Conservation (phyloP, 2,888 invertebrate species). For the Altica lythri region DNA sequence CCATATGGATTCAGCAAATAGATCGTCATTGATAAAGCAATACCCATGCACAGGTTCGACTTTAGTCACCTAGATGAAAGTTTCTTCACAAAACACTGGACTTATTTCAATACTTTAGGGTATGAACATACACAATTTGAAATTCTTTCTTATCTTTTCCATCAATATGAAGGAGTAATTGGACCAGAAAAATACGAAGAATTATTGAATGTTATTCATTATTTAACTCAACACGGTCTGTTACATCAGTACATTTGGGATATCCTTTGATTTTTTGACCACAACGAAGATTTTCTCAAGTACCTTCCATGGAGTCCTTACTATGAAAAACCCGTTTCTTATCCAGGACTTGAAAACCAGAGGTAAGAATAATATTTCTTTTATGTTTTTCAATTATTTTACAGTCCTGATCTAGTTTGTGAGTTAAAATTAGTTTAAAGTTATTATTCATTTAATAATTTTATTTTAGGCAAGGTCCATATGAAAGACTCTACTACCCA, state of each 20-base stretch:
- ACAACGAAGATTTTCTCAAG: neutral
- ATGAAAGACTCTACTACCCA: no score
- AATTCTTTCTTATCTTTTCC: conserved; percentile 30
- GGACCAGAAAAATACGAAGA: conserved; percentile 27
- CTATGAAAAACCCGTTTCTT: neutral
- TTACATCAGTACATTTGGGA: conserved; percentile 9
- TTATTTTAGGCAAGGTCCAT: no score
- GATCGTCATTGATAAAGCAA: conserved; percentile 3
- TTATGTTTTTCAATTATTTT: neutral
- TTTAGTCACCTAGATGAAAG: neutral
- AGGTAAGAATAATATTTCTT: neutral
- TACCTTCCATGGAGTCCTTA: neutral
- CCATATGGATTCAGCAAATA: neutral
- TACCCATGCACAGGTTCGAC: neutral
- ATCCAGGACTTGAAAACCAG: neutral
- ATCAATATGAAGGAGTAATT: conserved; percentile 32
- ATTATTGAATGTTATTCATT: conserved; percentile 30
- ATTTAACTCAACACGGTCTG: conserved; percentile 31
- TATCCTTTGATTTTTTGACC: neutral
- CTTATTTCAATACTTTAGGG: neutral
- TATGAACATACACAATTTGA: conserved; percentile 21
- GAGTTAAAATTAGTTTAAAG: no score
- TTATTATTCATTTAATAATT: no score
- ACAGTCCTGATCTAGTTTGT: no score
- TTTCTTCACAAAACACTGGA: neutral